A percentile compares a stretch with the other conserved stretches of the same genome.
Conservation (phyloP, 1,140 invertebrate species). For the Pteromalus puparum region DNA sequence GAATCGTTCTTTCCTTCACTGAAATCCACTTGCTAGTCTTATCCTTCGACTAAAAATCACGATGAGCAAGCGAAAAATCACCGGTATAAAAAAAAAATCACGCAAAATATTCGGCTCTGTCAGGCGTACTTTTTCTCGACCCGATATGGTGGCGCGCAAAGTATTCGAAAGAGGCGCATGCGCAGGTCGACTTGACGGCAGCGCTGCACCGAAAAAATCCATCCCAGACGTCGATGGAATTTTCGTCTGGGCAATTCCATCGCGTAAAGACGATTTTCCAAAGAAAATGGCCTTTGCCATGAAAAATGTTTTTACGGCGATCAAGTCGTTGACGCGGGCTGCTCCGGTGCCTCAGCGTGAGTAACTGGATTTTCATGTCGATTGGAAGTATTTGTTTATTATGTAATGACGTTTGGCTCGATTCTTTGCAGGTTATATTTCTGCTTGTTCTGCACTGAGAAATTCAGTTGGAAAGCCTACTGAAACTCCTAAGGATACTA, state of each 20-base stretch:
- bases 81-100: neutral
- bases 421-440: slow-evolving; percentile 50
- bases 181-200: neutral
- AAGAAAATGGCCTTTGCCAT: slow-evolving; percentile 43
- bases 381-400: slow-evolving; percentile 25
- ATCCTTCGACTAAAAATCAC: neutral
- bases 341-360: slow-evolving; percentile 32
- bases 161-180: slow-evolving; percentile 26
- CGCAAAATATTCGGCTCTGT: neutral
- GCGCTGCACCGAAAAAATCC: neutral
- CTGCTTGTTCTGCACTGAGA: slow-evolving; percentile 32
- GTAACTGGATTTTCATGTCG: neutral
- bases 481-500: slow-evolving; percentile 41
- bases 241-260: slow-evolving; percentile 26
- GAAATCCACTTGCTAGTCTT: neutral
- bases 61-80: neutral
- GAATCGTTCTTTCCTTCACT: no score
- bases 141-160: slow-evolving; percentile 26
- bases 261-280: neutral
- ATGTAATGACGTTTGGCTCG: slow-evolving; percentile 40
- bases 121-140: neutral
- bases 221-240: slow-evolving; percentile 10
- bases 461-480: slow-evolving; percentile 35
- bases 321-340: slow-evolving; percentile 24
- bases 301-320: slow-evolving; percentile 42